A percentile compares a stretch with the other conserved stretches of the same genome.
Evolutionary conservation across 2,888 invertebrate genomes (phyloP).

Genomic region (Aphodius granarius): DNA sequence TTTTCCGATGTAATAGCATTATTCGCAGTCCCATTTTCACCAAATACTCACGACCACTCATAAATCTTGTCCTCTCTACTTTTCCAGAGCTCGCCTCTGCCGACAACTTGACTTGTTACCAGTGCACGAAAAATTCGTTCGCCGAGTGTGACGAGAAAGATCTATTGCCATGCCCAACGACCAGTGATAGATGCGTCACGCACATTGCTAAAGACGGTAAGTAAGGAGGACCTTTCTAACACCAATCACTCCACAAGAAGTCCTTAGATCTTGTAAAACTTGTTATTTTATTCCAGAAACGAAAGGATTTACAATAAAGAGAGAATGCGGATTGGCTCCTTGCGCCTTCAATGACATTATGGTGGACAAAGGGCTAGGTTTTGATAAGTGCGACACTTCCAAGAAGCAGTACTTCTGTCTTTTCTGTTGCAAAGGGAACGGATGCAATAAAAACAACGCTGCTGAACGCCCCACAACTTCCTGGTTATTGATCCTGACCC

Average conservation of each 20-base stretch:
- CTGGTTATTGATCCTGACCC: constrained; percentile 14
- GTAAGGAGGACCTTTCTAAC: too few relatives aligned
- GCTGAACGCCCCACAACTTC: constrained; percentile 6
- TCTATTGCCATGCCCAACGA: constrained; percentile 48
- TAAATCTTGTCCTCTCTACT: not conserved
- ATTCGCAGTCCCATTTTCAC: not conserved
- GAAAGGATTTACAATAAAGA: constrained; percentile 49
- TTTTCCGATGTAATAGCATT: not conserved
- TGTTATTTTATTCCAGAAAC: constrained; percentile 43
- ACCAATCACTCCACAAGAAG: too few relatives aligned
- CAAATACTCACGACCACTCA: not conserved
- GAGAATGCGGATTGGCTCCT: constrained; percentile 55
- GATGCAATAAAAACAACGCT: constrained; percentile 49
- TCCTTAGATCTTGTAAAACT: too few relatives aligned
- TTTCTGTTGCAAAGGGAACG: constrained; percentile 51
- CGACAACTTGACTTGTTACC: constrained; percentile 52
- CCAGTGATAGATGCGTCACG: constrained; percentile 53
- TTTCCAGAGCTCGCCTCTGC: constrained; percentile 21
- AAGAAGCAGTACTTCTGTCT: constrained; percentile 53
- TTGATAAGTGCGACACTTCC: constrained; percentile 51
- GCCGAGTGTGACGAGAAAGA: constrained; percentile 47
- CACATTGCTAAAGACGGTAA: constrained; percentile 52
- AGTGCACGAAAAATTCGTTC: constrained; percentile 48
- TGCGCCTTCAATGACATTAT: constrained; percentile 53
- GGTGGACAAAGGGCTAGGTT: constrained; percentile 47